Percentiles rank a stretch among this genome's conserved stretches.
These are phyloP conservation scores for Limosa lapponica DNA, from an alignment of 2,797 vertebrate species.

Conservation along the genomic window DNA sequence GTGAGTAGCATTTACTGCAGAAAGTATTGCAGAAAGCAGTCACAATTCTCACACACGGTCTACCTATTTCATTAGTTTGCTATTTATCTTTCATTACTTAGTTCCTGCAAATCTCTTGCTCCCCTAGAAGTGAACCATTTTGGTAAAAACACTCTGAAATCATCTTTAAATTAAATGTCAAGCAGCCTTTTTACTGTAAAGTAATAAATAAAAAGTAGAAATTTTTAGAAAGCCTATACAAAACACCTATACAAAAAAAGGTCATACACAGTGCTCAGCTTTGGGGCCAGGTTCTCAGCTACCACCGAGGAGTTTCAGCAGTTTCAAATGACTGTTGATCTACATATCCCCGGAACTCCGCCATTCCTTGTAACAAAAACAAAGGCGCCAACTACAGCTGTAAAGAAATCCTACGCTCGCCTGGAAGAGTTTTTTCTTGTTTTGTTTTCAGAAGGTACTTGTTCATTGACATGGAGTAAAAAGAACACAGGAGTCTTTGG, in stretches of 20 bases:
- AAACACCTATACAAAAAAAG: background rate
- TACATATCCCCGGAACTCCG: background rate
- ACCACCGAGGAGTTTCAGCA: background rate
- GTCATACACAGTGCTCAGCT: background rate
- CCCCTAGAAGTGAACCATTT: background rate
- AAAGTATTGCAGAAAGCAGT: background rate
- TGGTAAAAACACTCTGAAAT: background rate
- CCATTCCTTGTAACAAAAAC: background rate
- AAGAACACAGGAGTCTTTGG: background rate
- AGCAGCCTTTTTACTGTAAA: background rate
- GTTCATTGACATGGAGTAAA: background rate
- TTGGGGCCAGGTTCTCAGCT: background rate
- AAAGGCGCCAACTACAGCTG: background rate
- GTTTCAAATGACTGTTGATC: background rate
- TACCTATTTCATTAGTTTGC: background rate
- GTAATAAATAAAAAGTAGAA: background rate
- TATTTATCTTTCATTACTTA: background rate
- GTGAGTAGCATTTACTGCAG: background rate
- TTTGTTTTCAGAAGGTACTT: background rate
- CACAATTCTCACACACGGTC: background rate
- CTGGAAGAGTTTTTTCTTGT: background rate
- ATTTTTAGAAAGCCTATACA: background rate
- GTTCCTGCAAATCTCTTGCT: background rate
- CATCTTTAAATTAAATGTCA: background rate
- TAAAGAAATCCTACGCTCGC: background rate